Conservation (phyloP, 2,888 invertebrate species). For the Cotesia congregata region DNA sequence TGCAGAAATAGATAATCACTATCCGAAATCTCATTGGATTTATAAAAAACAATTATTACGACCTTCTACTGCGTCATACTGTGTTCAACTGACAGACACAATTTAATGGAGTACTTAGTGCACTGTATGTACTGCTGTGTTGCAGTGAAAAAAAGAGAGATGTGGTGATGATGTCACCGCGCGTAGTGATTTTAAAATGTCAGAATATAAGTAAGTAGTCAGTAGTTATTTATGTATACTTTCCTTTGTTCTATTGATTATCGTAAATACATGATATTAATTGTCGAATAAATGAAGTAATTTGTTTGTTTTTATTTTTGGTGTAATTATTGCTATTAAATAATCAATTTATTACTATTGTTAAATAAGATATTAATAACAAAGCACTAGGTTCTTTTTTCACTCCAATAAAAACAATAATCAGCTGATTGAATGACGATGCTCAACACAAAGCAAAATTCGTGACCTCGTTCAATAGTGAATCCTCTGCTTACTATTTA, state of each 20-base stretch:
- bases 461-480: conserved; percentile 13
- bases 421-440: conserved; percentile 61
- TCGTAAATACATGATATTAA: conserved; percentile 1
- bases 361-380: background rate
- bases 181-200: conserved; percentile 5
- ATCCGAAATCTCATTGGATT: conserved; percentile 62
- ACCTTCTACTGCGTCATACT: conserved; percentile 66
- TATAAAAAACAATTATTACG: conserved; percentile 48
- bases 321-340: background rate
- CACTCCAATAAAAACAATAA: conserved; percentile 63
- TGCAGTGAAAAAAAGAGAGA: conserved; percentile 44
- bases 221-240: conserved; percentile 7
- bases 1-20: conserved; percentile 55
- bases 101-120: background rate
- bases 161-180: conserved; percentile 14
- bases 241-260: conserved; percentile 34
- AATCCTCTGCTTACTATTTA: background rate
- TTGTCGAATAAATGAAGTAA: background rate
- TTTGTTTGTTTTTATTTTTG: background rate
- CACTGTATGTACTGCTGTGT: conserved; percentile 36
- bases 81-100: conserved; percentile 51
- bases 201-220: background rate
- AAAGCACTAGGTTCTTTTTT: background rate
- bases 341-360: background rate
- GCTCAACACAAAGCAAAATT: conserved; percentile 14